Percentiles rank a stretch among this genome's conserved stretches.
Conservation (phyloP, 2,888 invertebrate genomes). For the Limenitis camilla region DNA sequence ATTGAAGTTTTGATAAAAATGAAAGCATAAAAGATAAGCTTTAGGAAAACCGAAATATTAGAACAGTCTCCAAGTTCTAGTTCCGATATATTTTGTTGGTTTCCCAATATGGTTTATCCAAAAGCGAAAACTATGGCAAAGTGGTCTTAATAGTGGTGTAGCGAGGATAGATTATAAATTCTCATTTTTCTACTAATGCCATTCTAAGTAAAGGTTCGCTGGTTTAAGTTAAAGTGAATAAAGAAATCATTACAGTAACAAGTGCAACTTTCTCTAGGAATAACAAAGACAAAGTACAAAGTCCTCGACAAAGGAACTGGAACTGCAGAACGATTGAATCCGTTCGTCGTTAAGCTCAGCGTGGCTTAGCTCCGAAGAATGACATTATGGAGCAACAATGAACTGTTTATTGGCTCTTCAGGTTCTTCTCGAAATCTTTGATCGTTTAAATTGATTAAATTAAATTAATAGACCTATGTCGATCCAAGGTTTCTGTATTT, state of each 20-base stretch:
- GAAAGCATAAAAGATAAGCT: no score
- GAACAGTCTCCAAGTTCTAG: no score
- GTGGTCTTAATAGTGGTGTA: no score
- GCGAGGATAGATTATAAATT: background rate
- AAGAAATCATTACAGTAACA: background rate
- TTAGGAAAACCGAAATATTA: no score
- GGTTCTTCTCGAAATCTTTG: background rate
- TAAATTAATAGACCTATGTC: no score
- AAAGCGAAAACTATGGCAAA: no score
- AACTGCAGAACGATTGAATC: slow-evolving; percentile 1
- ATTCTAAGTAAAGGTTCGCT: no score
- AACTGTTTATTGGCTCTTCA: slow-evolving; percentile 6
- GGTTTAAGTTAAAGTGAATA: no score
- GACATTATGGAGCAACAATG: background rate
- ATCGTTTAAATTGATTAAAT: background rate
- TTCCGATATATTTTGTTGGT: no score
- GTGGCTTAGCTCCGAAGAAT: slow-evolving; percentile 1
- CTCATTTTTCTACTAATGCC: background rate
- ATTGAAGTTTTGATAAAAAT: no score
- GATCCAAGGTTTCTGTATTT: no score
- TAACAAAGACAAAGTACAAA: slow-evolving; percentile 3
- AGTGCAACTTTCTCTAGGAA: background rate
- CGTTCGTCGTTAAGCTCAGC: background rate
- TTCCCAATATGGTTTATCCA: no score
- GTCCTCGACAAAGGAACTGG: slow-evolving; percentile 3